Percentiles rank a stretch among this genome's conserved stretches.
Conservation (phyloP, 2,888 invertebrate genomes). For the Sipha maydis region DNA sequence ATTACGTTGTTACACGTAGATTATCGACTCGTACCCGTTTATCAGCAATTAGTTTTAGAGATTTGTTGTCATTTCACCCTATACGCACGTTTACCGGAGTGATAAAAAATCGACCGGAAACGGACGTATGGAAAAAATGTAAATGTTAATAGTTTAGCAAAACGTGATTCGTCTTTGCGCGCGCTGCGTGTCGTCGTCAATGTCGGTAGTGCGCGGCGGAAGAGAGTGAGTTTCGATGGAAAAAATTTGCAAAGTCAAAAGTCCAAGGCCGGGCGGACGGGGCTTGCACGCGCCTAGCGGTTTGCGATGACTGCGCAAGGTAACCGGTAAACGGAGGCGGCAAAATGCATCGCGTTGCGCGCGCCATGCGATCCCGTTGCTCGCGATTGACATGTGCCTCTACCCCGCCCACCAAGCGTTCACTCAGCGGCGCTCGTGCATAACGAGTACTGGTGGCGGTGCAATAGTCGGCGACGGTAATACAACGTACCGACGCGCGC, state of each 20-base stretch:
- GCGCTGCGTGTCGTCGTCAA: no score
- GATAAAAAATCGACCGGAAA: no score
- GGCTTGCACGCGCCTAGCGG: background rate
- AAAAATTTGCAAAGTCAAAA: slow-evolving; percentile 34
- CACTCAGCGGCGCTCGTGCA: background rate
- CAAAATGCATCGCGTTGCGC: slow-evolving; percentile 6
- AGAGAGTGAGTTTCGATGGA: background rate
- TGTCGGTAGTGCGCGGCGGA: background rate
- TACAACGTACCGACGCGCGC: background rate
- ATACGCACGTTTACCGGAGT: no score
- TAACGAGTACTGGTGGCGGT: no score
- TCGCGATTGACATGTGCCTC: slow-evolving; percentile 37
- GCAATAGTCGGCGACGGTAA: no score
- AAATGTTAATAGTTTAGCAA: background rate
- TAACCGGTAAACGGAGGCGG: slow-evolving; percentile 45
- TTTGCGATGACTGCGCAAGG: slow-evolving; percentile 11
- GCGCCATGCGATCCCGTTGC: slow-evolving; percentile 56
- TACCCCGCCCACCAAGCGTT: background rate
- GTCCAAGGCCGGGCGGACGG: slow-evolving; percentile 30
- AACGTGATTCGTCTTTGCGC: background rate
- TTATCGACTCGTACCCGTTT: background rate
- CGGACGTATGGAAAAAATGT: no score
- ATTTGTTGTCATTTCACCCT: background rate
- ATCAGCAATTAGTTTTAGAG: background rate
- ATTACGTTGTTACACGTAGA: background rate